Evolutionary conservation across 1,140 invertebrate species (phyloP).

Genomic region (Globodera ellingtonae): DNA sequence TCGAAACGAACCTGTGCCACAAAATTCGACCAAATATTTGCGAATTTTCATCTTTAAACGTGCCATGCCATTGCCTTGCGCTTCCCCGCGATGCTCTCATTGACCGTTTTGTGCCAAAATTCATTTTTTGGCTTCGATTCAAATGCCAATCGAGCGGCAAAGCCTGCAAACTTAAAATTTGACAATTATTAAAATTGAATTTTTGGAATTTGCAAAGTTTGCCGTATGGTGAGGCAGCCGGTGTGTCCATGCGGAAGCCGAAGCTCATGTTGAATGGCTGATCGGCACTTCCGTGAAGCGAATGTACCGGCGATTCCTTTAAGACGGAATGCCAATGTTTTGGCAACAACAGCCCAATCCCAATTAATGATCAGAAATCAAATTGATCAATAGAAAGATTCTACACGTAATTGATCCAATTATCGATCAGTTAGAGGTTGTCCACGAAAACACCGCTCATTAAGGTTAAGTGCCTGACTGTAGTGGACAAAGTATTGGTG

Average conservation of each 20-base stretch:
- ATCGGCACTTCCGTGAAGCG: not conserved
- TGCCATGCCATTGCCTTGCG: constrained; percentile 65
- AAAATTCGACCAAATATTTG: not conserved
- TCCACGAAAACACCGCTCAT: too few relatives aligned
- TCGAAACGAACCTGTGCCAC: constrained; percentile 42
- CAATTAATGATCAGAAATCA: too few relatives aligned
- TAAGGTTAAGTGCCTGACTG: constrained; percentile 42
- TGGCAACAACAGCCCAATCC: not conserved
- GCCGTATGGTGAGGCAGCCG: constrained; percentile 57
- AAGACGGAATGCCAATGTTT: not conserved
- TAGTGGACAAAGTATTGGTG: constrained; percentile 56
- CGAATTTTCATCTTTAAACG: not conserved
- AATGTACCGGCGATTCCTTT: constrained; percentile 20
- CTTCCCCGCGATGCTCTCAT: constrained; percentile 58
- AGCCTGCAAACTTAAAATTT: constrained; percentile 1
- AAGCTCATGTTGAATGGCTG: constrained; percentile 50
- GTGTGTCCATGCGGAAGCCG: constrained; percentile 55
- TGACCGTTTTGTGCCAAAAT: constrained; percentile 24
- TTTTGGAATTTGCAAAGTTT: not conserved
- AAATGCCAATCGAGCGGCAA: constrained; percentile 50
- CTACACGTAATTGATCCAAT: too few relatives aligned
- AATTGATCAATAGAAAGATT: too few relatives aligned
- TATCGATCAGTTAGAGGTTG: too few relatives aligned
- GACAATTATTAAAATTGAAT: not conserved
- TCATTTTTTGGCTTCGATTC: constrained; percentile 32